These are phyloP conservation scores for Diadromus collaris DNA, from an alignment of 2,888 invertebrate genomes.

Conservation along the genomic window DNA sequence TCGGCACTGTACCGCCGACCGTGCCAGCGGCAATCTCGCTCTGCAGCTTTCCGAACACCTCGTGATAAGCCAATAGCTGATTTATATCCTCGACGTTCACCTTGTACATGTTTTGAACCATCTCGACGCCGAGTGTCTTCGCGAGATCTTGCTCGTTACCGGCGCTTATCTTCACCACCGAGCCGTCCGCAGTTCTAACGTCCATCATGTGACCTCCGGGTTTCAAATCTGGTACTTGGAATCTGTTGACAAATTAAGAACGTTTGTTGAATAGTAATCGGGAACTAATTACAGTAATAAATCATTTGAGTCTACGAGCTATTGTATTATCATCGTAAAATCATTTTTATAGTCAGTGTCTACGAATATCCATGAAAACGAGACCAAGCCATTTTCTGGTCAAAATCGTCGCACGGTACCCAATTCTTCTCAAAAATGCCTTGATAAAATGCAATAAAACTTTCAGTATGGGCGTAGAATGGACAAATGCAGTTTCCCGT, in stretches of 20 bases:
- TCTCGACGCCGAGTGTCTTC: conserved; percentile 85
- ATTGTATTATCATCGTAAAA: not conserved
- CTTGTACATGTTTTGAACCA: conserved; percentile 91
- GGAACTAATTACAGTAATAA: not conserved
- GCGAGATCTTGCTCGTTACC: conserved; percentile 84
- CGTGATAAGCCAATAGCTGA: conserved; percentile 92
- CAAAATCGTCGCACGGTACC: too few species aligned
- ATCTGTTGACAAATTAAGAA: conserved; percentile 69
- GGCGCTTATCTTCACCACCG: conserved; percentile 88
- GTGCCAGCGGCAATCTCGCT: conserved; percentile 81
- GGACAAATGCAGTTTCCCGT: too few species aligned
- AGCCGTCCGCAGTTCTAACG: conserved; percentile 85
- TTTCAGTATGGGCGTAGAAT: too few species aligned
- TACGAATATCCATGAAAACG: not conserved
- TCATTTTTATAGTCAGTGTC: not conserved
- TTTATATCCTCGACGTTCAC: conserved; percentile 91
- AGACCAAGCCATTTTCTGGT: too few species aligned
- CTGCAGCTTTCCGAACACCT: conserved; percentile 89
- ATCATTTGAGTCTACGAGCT: not conserved
- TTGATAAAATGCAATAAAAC: too few species aligned
- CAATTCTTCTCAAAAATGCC: too few species aligned
- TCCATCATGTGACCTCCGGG: conserved; percentile 82
- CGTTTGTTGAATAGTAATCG: too few species aligned
- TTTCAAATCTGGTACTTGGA: conserved; percentile 80
- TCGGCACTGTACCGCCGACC: conserved; percentile 77